Evolutionary conservation across 2,113 vertebrate genomes (phyloP).

Genomic region (Myxocyprinus asiaticus): DNA sequence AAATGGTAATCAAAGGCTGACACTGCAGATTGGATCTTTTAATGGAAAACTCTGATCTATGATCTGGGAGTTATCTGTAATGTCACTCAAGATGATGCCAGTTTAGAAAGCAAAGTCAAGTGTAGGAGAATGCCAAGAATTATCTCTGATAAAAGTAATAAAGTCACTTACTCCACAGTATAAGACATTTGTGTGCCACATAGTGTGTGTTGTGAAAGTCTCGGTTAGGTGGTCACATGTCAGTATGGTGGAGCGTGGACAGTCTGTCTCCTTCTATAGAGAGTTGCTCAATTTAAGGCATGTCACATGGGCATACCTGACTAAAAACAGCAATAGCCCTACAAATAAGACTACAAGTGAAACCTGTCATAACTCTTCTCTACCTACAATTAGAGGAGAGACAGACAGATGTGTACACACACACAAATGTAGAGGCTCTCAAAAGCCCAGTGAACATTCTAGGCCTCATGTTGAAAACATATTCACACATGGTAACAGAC

Average conservation of each 20-base stretch:
- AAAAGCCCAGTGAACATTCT: slow-evolving; percentile 9
- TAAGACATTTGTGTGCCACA: no score
- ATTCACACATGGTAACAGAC: neutral
- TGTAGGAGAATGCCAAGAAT: neutral
- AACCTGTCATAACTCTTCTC: slow-evolving; percentile 35
- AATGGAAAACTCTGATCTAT: slow-evolving; percentile 20
- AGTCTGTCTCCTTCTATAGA: slow-evolving; percentile 32
- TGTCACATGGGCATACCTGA: slow-evolving; percentile 69
- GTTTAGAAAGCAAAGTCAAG: neutral
- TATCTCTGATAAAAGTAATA: neutral
- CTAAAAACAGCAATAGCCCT: slow-evolving; percentile 67
- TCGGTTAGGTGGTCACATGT: neutral
- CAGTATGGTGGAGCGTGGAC: slow-evolving; percentile 12
- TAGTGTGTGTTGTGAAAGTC: neutral
- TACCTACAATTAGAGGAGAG: slow-evolving; percentile 64
- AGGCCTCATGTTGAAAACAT: slow-evolving; percentile 32
- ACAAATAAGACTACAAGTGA: slow-evolving; percentile 56
- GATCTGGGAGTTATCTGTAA: slow-evolving; percentile 3
- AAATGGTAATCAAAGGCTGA: neutral
- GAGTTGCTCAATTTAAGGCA: slow-evolving; percentile 56
- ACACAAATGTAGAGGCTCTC: neutral
- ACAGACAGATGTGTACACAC: neutral
- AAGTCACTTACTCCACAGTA: no score
- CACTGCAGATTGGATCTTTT: neutral
- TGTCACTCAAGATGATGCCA: slow-evolving; percentile 1